These are phyloP conservation scores for Apogon talboti DNA, from an alignment of 2,797 vertebrate species.

Conservation along the genomic window DNA sequence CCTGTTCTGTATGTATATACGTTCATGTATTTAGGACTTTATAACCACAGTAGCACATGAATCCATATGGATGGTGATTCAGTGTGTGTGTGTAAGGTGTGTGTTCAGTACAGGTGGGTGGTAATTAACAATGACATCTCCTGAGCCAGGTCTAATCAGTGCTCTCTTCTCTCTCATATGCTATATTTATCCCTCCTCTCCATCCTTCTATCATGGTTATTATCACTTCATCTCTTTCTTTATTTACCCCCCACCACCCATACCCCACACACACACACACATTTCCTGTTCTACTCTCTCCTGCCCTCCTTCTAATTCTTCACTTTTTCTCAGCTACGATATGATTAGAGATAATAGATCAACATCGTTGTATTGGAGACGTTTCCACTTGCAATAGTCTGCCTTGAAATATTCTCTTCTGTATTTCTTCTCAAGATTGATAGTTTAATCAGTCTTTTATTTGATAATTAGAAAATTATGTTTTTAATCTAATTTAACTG, in stretches of 20 bases:
- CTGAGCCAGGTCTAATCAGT: slow-evolving; percentile 77
- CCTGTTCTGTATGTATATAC: neutral
- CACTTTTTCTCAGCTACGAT: slow-evolving; percentile 43
- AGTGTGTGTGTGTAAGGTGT: slow-evolving; percentile 69
- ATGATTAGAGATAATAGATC: slow-evolving; percentile 51
- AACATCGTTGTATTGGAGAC: slow-evolving; percentile 38
- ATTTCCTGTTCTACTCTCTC: slow-evolving; percentile 16
- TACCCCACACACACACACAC: no score
- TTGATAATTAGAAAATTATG: no score
- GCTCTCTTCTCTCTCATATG: slow-evolving; percentile 60
- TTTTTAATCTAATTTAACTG: slow-evolving; percentile 57
- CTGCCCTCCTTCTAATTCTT: slow-evolving; percentile 28
- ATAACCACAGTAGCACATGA: slow-evolving; percentile 3
- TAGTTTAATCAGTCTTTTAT: slow-evolving; percentile 63
- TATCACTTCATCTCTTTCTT: slow-evolving; percentile 68
- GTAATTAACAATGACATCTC: slow-evolving; percentile 83
- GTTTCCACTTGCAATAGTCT: slow-evolving; percentile 31
- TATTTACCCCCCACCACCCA: slow-evolving; percentile 44
- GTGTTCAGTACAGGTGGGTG: slow-evolving; percentile 86
- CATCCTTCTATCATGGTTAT: slow-evolving; percentile 64
- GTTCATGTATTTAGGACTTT: slow-evolving; percentile 13
- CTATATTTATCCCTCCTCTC: slow-evolving; percentile 73
- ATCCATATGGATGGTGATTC: slow-evolving; percentile 22
- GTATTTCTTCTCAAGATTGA: slow-evolving; percentile 46
- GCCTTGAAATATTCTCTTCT: slow-evolving; percentile 37